Percentiles rank a stretch among this genome's conserved stretches.
phyloP scores from a whole-genome alignment of 2,113 vertebrate species.

The Labeo rohita region DNA sequence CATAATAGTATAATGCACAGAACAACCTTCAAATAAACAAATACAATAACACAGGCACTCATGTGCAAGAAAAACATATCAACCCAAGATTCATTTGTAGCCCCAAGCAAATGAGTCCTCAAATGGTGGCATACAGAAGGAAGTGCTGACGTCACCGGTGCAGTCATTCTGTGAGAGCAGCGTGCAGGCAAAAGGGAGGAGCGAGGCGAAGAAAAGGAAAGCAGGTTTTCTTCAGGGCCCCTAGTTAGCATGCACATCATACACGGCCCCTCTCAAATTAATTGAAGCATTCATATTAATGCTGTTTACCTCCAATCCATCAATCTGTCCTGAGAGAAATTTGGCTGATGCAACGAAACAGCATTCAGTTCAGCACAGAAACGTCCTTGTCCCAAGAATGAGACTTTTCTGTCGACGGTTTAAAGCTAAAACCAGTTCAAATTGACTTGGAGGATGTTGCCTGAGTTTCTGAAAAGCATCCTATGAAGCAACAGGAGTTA shows the following conservation, averaged over 20 bases:
- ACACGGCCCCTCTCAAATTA: slow-evolving; percentile 52
- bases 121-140: slow-evolving; percentile 21
- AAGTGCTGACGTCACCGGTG: slow-evolving; percentile 15
- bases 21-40: slow-evolving; percentile 15
- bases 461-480: slow-evolving; percentile 6
- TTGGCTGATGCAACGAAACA: slow-evolving; percentile 56
- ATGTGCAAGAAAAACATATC: slow-evolving; percentile 20
- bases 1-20: neutral
- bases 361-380: slow-evolving; percentile 57
- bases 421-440: neutral
- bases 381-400: neutral
- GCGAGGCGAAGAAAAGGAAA: neutral
- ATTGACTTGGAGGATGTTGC: slow-evolving; percentile 14
- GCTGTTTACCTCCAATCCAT: slow-evolving; percentile 63
- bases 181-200: neutral
- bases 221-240: neutral
- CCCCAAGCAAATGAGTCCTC: slow-evolving; percentile 33
- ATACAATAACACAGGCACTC: neutral
- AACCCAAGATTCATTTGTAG: slow-evolving; percentile 26
- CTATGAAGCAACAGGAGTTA: slow-evolving; percentile 30
- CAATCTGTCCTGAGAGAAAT: slow-evolving; percentile 58
- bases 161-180: slow-evolving; percentile 15
- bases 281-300: slow-evolving; percentile 66
- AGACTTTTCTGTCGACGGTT: slow-evolving; percentile 9
- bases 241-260: slow-evolving; percentile 59